These are phyloP conservation scores for Melinopterus prodromus DNA, from an alignment of 2,888 invertebrate species.

Conservation along the genomic window DNA sequence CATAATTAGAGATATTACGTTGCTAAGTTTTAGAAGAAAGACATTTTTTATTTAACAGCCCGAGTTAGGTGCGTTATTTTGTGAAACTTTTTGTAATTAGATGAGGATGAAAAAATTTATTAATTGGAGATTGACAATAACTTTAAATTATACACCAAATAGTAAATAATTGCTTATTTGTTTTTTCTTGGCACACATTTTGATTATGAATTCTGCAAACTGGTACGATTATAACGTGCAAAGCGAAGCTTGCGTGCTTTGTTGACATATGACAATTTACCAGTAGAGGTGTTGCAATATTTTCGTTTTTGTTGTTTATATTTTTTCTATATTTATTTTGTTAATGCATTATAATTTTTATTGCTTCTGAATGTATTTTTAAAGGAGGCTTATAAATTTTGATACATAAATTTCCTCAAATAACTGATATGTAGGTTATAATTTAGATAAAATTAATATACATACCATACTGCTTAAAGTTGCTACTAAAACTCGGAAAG, in stretches of 20 bases:
- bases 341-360: not conserved
- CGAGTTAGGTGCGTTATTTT: not conserved
- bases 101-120: not conserved
- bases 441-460: not conserved
- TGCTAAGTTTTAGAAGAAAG: not conserved
- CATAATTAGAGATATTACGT: not conserved
- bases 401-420: not conserved
- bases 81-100: constrained; percentile 5
- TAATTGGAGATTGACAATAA: constrained; percentile 34
- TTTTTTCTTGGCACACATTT: constrained; percentile 21
- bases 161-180: constrained; percentile 16
- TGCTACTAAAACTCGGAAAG: not conserved
- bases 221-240: no score
- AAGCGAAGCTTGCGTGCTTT: no score
- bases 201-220: not conserved
- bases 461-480: not conserved
- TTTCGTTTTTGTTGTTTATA: not conserved
- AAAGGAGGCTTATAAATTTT: not conserved
- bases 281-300: not conserved
- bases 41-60: not conserved
- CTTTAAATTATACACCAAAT: constrained; percentile 33
- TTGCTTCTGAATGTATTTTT: not conserved
- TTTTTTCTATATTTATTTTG: not conserved
- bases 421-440: not conserved
- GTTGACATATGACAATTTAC: not conserved